These are phyloP conservation scores for Donacobius atricapilla DNA, from an alignment of 2,113 vertebrate species.

Conservation along the genomic window DNA sequence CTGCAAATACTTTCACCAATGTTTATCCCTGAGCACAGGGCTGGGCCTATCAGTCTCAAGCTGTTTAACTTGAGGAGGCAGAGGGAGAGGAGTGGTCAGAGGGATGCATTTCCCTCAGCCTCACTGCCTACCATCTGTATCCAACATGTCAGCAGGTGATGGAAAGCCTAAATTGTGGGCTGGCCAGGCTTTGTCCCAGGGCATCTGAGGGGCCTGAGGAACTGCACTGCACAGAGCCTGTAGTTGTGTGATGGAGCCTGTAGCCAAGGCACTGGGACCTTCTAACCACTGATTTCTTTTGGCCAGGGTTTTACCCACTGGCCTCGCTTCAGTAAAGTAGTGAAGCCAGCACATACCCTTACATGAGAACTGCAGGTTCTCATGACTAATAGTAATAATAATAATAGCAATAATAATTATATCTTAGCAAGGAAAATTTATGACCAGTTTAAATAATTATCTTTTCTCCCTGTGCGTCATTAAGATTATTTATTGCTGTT, in stretches of 20 bases:
- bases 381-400: neutral
- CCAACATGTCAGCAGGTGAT: neutral
- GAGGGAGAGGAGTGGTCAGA: neutral
- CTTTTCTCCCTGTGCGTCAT: neutral
- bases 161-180: neutral
- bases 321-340: neutral
- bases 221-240: neutral
- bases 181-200: neutral
- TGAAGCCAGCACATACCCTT: neutral
- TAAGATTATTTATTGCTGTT: neutral
- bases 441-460: neutral
- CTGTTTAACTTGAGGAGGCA: neutral
- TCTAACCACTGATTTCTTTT: neutral
- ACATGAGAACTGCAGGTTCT: neutral
- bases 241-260: neutral
- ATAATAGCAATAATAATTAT: neutral
- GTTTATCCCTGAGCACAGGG: neutral
- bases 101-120: neutral
- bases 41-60: neutral
- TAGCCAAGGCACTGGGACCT: neutral
- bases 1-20: slow-evolving; percentile 17
- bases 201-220: neutral
- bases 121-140: neutral
- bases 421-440: neutral
- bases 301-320: neutral